Evolutionary conservation across 1,140 invertebrate species (phyloP), one percentile per base, ranked within the genome.

Genomic region (Cydia strobilella): DNA sequence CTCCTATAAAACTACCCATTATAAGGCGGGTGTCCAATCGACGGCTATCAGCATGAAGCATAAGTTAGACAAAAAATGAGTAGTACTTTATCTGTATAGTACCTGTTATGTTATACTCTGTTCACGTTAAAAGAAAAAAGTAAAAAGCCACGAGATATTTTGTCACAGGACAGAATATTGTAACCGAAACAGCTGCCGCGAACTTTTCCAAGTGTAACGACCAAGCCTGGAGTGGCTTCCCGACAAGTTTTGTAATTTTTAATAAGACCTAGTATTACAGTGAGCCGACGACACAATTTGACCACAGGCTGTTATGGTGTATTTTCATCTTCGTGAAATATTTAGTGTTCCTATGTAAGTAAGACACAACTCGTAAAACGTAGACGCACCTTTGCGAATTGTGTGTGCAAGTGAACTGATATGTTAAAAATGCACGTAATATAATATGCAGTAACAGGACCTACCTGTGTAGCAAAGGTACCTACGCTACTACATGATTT

Each of bases 181-280:
- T 69, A 69, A 69, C 65, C 35, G 31, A 69, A 69, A 42, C 65
- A 69, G 65, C 65, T 69, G 65, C 65, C 35, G 63, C 63, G 27
- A 69, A 69, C 27, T 69, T 69, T 69, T 69, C 13, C 65, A 69
- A 69, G 65, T 69, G 35, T 69, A 69, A 69, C 65, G 31, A 69
- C 65, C 65, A 42, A 69, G 63, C 63, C 18, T 42, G 65, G 65
- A 69, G 65, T 42, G 18, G 65, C 65, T 69, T 69, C 65, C n/a
- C 65, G n/a, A 69, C 35, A 69, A 69, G 65, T 69, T 69, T 39
- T 69, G 65, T 69, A 69, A 69, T 69, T 69, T 69, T 69, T 69
- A 69, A 69, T 69, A 69, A 69, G 65, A 18, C 65, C 65, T 13
- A 35, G 65, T 39, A 69, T 69, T 69, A 69, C 65, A 69, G 65